A percentile compares a stretch with the other conserved stretches of the same genome.
phyloP scores from a whole-genome alignment of 2,888 invertebrate species.

The Lumbricus terrestris region DNA sequence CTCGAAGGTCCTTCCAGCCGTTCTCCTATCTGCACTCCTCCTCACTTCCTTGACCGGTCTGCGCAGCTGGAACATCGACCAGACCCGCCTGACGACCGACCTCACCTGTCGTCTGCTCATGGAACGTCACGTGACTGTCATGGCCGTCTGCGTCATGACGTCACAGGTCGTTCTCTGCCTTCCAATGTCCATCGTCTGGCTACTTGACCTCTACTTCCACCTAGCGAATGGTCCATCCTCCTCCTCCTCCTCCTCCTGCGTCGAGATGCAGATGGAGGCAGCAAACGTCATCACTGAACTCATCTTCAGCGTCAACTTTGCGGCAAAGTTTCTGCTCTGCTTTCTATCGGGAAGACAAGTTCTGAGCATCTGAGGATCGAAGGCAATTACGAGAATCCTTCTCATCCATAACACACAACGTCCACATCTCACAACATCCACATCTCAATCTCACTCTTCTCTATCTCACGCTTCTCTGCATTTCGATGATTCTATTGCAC shows the following conservation, averaged over 20 bases:
- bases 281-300: neutral
- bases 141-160: neutral
- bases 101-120: constrained; percentile 5
- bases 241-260: neutral
- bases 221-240: neutral
- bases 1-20: neutral
- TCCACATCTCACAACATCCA: no score
- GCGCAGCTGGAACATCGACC: constrained; percentile 5
- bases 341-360: neutral
- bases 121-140: neutral
- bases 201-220: neutral
- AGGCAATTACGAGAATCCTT: neutral
- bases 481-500: no score
- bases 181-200: neutral
- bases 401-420: no score
- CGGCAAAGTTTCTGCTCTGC: neutral
- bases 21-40: neutral
- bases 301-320: neutral
- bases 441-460: no score
- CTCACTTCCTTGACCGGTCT: neutral
- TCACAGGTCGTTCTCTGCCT: constrained; percentile 4
- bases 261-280: neutral
- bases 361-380: neutral
- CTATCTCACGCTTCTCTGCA: no score
- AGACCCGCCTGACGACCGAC: neutral